These are phyloP conservation scores for Himantopus leucocephalus DNA, from an alignment of 2,113 vertebrate species.

Conservation along the genomic window DNA sequence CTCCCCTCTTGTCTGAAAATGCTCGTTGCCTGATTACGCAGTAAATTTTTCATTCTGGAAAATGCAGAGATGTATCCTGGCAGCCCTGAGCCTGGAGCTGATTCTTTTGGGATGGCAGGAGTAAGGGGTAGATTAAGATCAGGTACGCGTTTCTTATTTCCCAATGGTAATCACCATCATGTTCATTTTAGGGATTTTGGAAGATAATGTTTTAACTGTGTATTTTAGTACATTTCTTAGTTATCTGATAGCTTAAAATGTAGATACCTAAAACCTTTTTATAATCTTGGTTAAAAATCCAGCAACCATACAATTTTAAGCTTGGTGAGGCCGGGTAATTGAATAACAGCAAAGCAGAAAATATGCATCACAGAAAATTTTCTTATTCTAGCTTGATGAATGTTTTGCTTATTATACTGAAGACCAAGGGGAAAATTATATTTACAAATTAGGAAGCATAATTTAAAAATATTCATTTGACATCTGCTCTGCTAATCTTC, in stretches of 20 bases:
- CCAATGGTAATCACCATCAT: neutral
- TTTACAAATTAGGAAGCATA: conserved; percentile 20
- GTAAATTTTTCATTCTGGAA: neutral
- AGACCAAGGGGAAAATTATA: neutral
- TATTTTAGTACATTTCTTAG: neutral
- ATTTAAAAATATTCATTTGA: conserved; percentile 16
- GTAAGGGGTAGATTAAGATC: neutral
- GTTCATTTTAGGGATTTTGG: neutral
- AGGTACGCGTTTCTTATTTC: neutral
- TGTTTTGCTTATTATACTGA: neutral
- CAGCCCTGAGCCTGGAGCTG: neutral
- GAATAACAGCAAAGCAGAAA: neutral
- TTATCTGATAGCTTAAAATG: neutral
- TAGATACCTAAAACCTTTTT: neutral
- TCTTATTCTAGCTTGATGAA: neutral
- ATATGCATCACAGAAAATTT: neutral
- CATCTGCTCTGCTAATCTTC: conserved; percentile 37
- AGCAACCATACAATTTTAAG: neutral
- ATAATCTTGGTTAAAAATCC: neutral
- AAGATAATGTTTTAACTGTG: neutral
- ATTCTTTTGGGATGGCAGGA: neutral
- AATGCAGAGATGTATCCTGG: neutral
- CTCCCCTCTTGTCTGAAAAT: neutral
- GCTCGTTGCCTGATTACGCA: neutral
- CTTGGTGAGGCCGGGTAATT: neutral